Percentiles rank a stretch among this genome's conserved stretches.
phyloP scores from a whole-genome alignment of 2,797 vertebrate genomes.

The Neomorphus geoffroyi region DNA sequence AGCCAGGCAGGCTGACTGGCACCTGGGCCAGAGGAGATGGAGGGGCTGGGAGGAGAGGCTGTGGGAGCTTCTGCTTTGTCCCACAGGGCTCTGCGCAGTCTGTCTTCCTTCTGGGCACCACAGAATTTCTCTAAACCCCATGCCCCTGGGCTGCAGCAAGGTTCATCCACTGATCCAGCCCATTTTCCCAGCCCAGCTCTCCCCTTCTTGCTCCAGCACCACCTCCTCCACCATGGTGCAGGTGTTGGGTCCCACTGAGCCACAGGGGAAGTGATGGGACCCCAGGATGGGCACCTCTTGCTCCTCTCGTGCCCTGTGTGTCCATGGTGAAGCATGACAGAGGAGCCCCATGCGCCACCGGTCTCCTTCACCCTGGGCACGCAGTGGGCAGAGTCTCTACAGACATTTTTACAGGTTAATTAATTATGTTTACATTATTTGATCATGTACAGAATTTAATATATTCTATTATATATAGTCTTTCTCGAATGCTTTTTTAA shows the following conservation, averaged over 20 bases:
- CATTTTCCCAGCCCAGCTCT: neutral
- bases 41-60: neutral
- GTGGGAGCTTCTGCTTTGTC: neutral
- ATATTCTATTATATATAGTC: conserved; percentile 69
- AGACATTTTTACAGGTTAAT: conserved; percentile 56
- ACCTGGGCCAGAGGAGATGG: neutral
- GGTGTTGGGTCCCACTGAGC: neutral
- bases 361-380: neutral
- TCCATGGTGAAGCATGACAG: neutral
- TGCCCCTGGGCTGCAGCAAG: neutral
- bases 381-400: neutral
- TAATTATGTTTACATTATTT: conserved; percentile 72
- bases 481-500: conserved; percentile 59
- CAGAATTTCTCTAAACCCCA: neutral
- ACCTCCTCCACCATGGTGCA: accelerated
- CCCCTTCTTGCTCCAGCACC: neutral
- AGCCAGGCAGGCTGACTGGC: neutral
- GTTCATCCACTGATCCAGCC: neutral
- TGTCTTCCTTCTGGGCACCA: neutral
- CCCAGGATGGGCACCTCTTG: neutral
- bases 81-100: neutral
- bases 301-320: neutral
- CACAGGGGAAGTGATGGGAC: accelerated
- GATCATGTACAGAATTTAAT: conserved; percentile 71
- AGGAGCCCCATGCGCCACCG: neutral